phyloP scores from a whole-genome alignment of 2,797 vertebrate genomes.

The Dipus sagitta region DNA sequence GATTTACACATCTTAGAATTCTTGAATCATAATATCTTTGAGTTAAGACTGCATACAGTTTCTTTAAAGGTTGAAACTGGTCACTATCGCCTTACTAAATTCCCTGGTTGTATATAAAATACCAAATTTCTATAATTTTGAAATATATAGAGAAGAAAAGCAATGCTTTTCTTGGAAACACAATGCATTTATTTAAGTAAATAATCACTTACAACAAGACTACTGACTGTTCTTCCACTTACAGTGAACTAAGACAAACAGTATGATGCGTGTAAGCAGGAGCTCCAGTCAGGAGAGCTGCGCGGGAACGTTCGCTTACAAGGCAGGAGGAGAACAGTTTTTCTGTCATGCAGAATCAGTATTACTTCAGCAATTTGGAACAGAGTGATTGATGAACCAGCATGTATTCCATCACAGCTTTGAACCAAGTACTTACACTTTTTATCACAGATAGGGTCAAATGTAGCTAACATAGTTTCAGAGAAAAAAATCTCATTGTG shows the following conservation, averaged over 20 bases:
- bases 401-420: conserved; percentile 65
- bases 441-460: conserved; percentile 52
- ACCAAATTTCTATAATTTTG: not conserved
- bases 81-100: conserved; percentile 1
- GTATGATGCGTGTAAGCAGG: not conserved
- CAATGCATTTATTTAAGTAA: conserved; percentile 47
- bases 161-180: not conserved
- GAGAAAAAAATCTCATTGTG: conserved; percentile 17
- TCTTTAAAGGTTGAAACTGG: conserved; percentile 15
- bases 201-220: not conserved
- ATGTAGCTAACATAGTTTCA: conserved; percentile 45
- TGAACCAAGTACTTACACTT: conserved; percentile 73
- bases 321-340: conserved; percentile 19
- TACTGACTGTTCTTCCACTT: not conserved
- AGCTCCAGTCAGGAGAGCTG: not conserved
- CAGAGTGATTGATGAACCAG: conserved; percentile 72
- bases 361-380: conserved; percentile 67
- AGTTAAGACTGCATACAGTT: not conserved
- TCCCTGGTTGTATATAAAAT: not conserved
- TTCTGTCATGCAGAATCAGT: conserved; percentile 32
- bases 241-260: not conserved
- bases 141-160: not conserved
- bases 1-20: not conserved
- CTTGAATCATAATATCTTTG: conserved; percentile 12
- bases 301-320: conserved; percentile 18